Base-by-base conservation (phyloP, 1,140 invertebrate genomes). In the Drosophila simulans region DNA sequence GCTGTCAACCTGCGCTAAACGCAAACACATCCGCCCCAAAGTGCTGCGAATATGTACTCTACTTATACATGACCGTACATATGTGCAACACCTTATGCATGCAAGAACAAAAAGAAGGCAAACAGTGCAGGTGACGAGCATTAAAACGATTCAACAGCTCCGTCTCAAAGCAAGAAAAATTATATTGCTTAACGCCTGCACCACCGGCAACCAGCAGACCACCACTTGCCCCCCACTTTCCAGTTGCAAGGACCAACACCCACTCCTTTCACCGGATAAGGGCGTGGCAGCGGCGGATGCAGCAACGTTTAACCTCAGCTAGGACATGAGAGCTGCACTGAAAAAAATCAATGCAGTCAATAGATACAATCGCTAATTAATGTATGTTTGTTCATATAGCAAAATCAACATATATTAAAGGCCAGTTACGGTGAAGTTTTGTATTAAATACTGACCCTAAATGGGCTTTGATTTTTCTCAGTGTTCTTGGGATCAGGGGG, bases 71-170 rank as follows among this genome's bases (percentile, higher is more conserved):
- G 31, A 31, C 31, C 31, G 40, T 35, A 22, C 20, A 22, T 22
- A 37, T 57, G 51, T 73, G 73, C 68, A 77, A 51, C 72, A 77
- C 57, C 52, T 62, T 78, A 65, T 65, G 58, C 76, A 80, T 66
- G 56, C 35, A 35, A 52, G 31, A 57, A 80, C 40, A 71, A 56
- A 63, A 55, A 42, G 25, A 56, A 57, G 57, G 70, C 70, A 83
- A 83, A 79, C 80, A 77, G 64, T 77, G 52, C 62, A 81, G 85
- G 80, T 90, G 85, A 85, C 80, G 80, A 82, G 75, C 80, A 85
- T 90, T 90, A 90, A 90, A 90, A 90, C 81, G 85, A 89, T 90
- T 90, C 85, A 90, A 90, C 80, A 90, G 74, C 85, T 90, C 52
- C 78, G 72, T 49, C 80, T 77, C 80, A 90, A 90, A 82, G 75